These are phyloP conservation scores for Hydrozoanthus gracilis DNA, from an alignment of 92 coral and sea anemone genomes.

Conservation along the genomic window DNA sequence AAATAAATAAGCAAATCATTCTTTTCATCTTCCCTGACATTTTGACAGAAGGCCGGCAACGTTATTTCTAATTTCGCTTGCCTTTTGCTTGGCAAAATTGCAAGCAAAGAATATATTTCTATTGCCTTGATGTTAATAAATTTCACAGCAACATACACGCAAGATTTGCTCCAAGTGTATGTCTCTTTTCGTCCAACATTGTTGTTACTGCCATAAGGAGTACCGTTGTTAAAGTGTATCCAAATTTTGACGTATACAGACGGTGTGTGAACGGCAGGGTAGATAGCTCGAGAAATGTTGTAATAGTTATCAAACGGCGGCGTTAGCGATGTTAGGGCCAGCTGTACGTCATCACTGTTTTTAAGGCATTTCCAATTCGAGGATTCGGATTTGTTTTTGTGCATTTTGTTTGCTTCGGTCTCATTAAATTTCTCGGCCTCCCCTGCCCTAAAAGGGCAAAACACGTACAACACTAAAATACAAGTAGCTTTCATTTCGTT, in stretches of 20 bases:
- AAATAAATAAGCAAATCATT: not conserved
- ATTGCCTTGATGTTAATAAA: slow-evolving; percentile 38
- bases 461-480: too few relatives aligned
- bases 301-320: slow-evolving; percentile 49
- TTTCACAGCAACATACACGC: slow-evolving; percentile 45
- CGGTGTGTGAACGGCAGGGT: slow-evolving; percentile 27
- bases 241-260: slow-evolving; percentile 35
- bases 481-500: too few relatives aligned
- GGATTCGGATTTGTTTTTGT: too few relatives aligned
- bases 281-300: slow-evolving; percentile 39
- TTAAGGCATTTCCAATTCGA: slow-evolving; percentile 27
- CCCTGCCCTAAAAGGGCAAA: too few relatives aligned
- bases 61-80: slow-evolving; percentile 40
- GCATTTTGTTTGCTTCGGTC: too few relatives aligned
- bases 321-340: slow-evolving; percentile 1
- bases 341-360: slow-evolving; percentile 27
- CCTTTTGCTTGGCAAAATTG: slow-evolving; percentile 49
- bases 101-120: slow-evolving; percentile 21
- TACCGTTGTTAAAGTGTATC: slow-evolving; percentile 36
- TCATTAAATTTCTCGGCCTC: too few relatives aligned
- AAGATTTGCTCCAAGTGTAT: slow-evolving; percentile 53
- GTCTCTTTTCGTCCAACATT: slow-evolving; percentile 4
- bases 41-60: not conserved
- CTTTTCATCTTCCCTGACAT: not conserved
- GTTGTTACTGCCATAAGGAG: not conserved